phyloP scores from a whole-genome alignment of 1,140 invertebrate species.

The Bicyclus anynana region DNA sequence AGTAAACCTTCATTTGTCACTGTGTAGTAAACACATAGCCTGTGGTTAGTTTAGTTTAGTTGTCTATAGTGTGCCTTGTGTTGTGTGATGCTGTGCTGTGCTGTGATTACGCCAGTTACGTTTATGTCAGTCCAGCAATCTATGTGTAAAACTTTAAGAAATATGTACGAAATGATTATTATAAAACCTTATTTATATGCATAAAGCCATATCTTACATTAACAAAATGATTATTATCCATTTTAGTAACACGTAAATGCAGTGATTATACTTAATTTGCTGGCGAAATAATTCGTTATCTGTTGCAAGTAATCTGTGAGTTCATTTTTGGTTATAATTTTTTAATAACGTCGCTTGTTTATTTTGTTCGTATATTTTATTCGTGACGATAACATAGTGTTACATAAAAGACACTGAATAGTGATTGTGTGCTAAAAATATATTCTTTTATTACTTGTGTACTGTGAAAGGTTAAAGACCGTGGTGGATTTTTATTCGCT shows the following conservation, averaged over 20 bases:
- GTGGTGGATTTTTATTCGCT: neutral
- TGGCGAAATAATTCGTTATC: constrained; percentile 22
- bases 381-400: constrained; percentile 11
- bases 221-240: neutral
- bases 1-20: too few species aligned
- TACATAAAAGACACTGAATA: constrained; percentile 22
- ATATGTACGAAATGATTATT: constrained; percentile 3
- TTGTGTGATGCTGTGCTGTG: too few species aligned
- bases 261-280: constrained; percentile 11
- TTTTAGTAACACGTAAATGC: constrained; percentile 5
- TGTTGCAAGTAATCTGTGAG: constrained; percentile 40
- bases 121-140: neutral
- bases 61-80: too few species aligned
- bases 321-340: constrained; percentile 43
- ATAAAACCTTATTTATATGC: constrained; percentile 3
- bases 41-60: too few species aligned
- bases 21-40: too few species aligned
- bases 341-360: constrained; percentile 33
- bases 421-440: neutral
- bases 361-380: constrained; percentile 26
- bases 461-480: constrained; percentile 3
- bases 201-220: neutral
- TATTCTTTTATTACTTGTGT: constrained; percentile 13
- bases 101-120: neutral
- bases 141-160: constrained; percentile 20